Base-by-base conservation (phyloP, 2,888 invertebrate genomes). In the Drosophila affinis region DNA sequence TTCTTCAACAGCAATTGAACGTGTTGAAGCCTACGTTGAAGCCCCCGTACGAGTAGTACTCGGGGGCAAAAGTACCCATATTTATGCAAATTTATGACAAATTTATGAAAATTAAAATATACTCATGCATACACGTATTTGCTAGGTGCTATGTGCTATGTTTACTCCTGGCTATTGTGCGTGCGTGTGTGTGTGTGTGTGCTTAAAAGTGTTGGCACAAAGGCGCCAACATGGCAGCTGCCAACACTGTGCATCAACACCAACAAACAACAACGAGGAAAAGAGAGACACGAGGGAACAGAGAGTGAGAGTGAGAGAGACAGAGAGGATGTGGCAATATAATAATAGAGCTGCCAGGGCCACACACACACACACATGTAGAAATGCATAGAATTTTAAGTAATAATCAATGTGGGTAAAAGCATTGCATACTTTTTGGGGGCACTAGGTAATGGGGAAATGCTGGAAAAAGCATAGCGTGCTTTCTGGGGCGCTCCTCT, bases 191-290 rank as follows among this genome's bases (percentile, higher is more conserved):
- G 18, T 72, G 63, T 61, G 24, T 24, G 24, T 24, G 24, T 24
- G 24, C 5, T 24, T 0, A 45, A 72, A 71, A 79, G 81, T 77
- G 89, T 73, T 73, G 72, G 68, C 76, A 81, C 69, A 87, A 86
- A 87, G 85, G 84, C 81, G 81, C 68, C 73, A 75, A 73, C 60
- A 71, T 78, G 81, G 75, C 88, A 87, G 86, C 82, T 85, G 89
- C 77, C 85, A 89, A 81, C 85, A 89, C 86, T 87, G 60, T 49
- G 75, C 78, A 72, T 87, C 85, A 84, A 84, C 83, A 85, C 87
- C 82, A 65, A 45, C 63, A 58, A 45, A 29, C 44, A 49, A 32
- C 39, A 21, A 21, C 21, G 24, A 61, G 51, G 45, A 47, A 62
- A 48, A 53, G 60, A 69, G 62, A 65, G 12, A 5, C 27, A 27